Conservation (phyloP, 2,113 vertebrate genomes). For the Genyomyrus donnyi region DNA sequence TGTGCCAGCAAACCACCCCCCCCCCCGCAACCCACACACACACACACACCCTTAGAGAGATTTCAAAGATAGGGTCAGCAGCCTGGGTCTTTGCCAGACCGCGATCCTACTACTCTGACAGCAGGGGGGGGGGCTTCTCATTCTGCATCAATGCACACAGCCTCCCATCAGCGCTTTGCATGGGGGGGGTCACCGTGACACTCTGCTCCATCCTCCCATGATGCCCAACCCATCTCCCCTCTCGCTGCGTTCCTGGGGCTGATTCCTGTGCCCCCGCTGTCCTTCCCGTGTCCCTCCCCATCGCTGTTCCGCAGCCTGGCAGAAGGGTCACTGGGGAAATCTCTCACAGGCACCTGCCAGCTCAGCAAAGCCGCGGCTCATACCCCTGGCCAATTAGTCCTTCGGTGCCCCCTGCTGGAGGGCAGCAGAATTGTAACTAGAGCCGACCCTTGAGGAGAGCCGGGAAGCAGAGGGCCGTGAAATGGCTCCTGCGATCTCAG, state of each 20-base stretch:
- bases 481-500: neutral
- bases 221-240: neutral
- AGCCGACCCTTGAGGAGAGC: neutral
- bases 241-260: neutral
- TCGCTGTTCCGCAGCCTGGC: neutral
- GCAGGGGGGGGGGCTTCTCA: neutral
- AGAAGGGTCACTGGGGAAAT: neutral
- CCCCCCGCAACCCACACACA: neutral
- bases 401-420: neutral
- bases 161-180: neutral
- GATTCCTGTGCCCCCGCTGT: neutral
- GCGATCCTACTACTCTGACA: neutral
- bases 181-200: neutral
- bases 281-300: neutral
- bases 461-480: neutral
- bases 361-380: neutral
- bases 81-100: neutral
- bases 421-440: neutral
- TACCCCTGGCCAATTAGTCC: neutral
- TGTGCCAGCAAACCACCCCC: slow-evolving; percentile 18
- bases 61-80: neutral
- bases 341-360: neutral
- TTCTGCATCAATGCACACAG: neutral
- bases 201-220: neutral
- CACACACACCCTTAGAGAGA: neutral